A percentile compares a stretch with the other conserved stretches of the same genome.
Evolutionary conservation across 2,113 vertebrate genomes (phyloP).

Genomic region (cattle (Bos taurus)): ARS-UCD2.0 NC_037340.1:60227001-60227500

Average conservation of each 20-base stretch:
- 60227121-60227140: too few relatives aligned
- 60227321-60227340: neutral
- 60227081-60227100: neutral
- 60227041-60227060: neutral
- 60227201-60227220: neutral
- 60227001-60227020: neutral
- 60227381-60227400: neutral
- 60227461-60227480: neutral
- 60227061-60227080: neutral
- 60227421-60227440: neutral
- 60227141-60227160: neutral
- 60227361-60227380: neutral
- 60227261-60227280: conserved; percentile 3
- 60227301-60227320: neutral
- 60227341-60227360: neutral
- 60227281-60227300: conserved; percentile 1
- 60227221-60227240: neutral
- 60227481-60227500: neutral
- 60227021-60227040: neutral
- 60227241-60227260: neutral
- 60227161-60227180: neutral
- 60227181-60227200: neutral
- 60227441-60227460: neutral
- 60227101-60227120: neutral
- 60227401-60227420: neutral